These are phyloP conservation scores for Coryphaenoides rupestris DNA, from an alignment of 2,113 vertebrate genomes.

Conservation along the genomic window DNA sequence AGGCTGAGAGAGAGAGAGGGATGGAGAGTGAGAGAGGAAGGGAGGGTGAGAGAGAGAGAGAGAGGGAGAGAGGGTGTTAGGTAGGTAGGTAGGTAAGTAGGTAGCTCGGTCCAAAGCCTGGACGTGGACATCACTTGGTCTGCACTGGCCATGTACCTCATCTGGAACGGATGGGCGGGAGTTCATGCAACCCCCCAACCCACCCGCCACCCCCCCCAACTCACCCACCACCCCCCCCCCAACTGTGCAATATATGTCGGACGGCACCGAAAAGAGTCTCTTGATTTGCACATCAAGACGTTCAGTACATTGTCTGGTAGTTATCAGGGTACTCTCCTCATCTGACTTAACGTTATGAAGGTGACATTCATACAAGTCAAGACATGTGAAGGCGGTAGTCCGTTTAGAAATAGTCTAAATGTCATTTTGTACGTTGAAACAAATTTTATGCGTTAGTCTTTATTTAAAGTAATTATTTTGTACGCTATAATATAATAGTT, in stretches of 20 bases:
- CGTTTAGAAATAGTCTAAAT: constrained; percentile 14
- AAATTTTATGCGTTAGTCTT: constrained; percentile 16
- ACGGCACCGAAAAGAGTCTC: constrained; percentile 18
- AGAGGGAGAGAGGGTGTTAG: no score
- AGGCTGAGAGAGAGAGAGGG: no score
- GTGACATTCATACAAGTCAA: not conserved
- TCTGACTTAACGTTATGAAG: not conserved
- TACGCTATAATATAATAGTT: constrained; percentile 19
- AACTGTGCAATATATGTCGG: constrained; percentile 41
- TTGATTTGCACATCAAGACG: no score
- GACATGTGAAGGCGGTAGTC: constrained; percentile 1
- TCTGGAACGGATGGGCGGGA: constrained; percentile 18
- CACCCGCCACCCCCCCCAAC: no score
- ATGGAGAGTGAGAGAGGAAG: no score
- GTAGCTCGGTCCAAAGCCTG: constrained; percentile 7
- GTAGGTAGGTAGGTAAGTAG: no score
- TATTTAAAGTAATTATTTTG: constrained; percentile 48
- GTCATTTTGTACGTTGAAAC: constrained; percentile 35
- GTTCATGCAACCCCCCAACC: constrained; percentile 6
- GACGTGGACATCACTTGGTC: constrained; percentile 31
- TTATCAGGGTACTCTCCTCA: not conserved
- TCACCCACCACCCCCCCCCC: no score
- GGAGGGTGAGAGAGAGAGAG: no score
- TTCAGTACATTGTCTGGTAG: constrained; percentile 2
- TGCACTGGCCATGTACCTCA: constrained; percentile 32